Conservation (phyloP, 2,797 vertebrate genomes). For the Vireo griseus region DNA sequence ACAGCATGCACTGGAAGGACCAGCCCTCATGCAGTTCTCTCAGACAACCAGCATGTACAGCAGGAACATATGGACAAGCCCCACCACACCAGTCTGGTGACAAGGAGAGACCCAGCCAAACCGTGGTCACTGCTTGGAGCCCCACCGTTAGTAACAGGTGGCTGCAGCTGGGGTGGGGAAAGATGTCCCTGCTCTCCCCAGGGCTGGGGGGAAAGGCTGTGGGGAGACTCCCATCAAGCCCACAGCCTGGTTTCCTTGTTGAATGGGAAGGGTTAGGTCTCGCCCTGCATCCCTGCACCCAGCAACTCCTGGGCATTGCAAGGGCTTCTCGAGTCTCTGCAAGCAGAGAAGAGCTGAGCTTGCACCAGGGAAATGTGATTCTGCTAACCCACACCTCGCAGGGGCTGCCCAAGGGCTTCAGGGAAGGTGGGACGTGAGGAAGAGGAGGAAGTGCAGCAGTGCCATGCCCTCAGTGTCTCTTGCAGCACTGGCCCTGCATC, state of each 20-base stretch:
- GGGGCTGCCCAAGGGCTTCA: accelerated
- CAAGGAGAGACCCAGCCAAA: neutral
- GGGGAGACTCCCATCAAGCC: neutral
- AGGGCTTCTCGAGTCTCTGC: neutral
- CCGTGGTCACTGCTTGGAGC: neutral
- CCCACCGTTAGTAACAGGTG: neutral
- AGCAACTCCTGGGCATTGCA: neutral
- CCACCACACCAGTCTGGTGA: neutral
- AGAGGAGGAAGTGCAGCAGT: neutral
- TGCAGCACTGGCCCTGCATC: accelerated
- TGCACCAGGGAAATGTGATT: neutral
- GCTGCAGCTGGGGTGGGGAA: neutral
- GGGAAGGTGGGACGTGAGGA: neutral
- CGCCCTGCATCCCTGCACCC: accelerated
- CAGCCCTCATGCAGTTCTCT: neutral
- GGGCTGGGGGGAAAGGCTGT: neutral
- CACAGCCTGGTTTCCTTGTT: neutral
- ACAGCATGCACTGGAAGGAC: neutral
- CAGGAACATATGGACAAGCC: accelerated
- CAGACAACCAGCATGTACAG: neutral
- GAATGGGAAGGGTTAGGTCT: neutral
- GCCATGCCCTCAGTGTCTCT: neutral
- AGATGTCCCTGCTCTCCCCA: neutral
- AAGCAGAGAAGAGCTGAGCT: neutral
- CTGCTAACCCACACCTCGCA: accelerated